Percentiles rank a stretch among this genome's conserved stretches.
Conservation (phyloP, 1,140 invertebrate species). For the Drosophila littoralis region DNA sequence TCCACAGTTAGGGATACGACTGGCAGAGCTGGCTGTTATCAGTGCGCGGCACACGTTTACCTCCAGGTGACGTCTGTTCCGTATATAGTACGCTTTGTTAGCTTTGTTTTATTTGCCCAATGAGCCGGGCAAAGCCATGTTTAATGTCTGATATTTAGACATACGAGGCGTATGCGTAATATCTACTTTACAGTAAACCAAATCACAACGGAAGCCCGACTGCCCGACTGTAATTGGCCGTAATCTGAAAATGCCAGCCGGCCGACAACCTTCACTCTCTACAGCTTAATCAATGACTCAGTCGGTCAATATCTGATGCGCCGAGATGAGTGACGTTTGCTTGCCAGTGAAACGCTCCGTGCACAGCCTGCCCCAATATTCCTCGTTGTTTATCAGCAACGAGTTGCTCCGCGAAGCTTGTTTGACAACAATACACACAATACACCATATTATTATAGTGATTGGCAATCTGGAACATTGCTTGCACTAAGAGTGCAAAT, state of each 20-base stretch:
- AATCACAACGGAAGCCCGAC: conserved; percentile 43
- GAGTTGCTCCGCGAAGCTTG: not conserved
- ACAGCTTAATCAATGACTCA: conserved; percentile 47
- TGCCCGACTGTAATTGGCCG: conserved; percentile 34
- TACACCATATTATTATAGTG: conserved; percentile 32
- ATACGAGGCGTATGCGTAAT: conserved; percentile 58
- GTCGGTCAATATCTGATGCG: conserved; percentile 7
- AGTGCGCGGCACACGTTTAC: conserved; percentile 52
- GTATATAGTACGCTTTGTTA: conserved; percentile 16
- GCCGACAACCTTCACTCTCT: conserved; percentile 8
- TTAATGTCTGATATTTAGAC: conserved; percentile 57
- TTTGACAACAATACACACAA: conserved; percentile 32
- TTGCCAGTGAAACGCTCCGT: not conserved
- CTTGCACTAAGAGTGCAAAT: conserved; percentile 45
- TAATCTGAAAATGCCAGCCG: conserved; percentile 47
- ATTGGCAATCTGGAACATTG: conserved; percentile 51
- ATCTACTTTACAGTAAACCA: conserved; percentile 16
- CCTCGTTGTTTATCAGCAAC: conserved; percentile 2
- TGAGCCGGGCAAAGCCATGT: conserved; percentile 29
- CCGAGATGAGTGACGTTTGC: conserved; percentile 11
- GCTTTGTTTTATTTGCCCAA: conserved; percentile 54
- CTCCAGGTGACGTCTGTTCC: conserved; percentile 59
- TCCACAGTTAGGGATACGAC: conserved; percentile 49
- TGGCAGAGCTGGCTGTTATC: conserved; percentile 35
- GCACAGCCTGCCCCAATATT: conserved; percentile 29